Percentiles rank a stretch among this genome's conserved stretches.
These are phyloP conservation scores for Urocyon cinereoargenteus DNA, from an alignment of 2,797 vertebrate species.

Conservation along the genomic window DNA sequence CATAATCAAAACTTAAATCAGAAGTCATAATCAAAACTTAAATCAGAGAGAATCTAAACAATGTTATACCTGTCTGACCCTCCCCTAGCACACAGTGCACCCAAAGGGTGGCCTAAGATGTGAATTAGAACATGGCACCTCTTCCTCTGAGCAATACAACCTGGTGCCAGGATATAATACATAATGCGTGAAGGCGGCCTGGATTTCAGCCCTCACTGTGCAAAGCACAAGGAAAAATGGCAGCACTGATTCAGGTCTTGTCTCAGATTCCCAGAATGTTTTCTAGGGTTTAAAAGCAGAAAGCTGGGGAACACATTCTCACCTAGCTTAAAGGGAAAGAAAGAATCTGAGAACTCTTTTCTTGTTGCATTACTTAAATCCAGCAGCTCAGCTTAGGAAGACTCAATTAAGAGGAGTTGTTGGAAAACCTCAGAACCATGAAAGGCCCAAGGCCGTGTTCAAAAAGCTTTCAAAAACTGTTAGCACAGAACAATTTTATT, in stretches of 20 bases:
- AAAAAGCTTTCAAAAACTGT: slow-evolving; percentile 71
- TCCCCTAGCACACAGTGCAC: not conserved
- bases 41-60: not conserved
- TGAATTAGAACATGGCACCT: not conserved
- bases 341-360: not conserved
- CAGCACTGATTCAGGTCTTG: not conserved
- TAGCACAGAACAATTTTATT: slow-evolving; percentile 58
- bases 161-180: not conserved
- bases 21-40: not conserved
- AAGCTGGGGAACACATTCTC: not conserved
- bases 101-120: not conserved
- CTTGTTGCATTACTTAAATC: slow-evolving; percentile 48
- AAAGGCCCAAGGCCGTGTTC: slow-evolving; percentile 65
- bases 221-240: not conserved
- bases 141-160: not conserved
- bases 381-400: slow-evolving; percentile 56
- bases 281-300: not conserved
- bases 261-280: not conserved
- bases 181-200: not conserved
- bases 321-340: not conserved
- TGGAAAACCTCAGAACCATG: slow-evolving; percentile 71
- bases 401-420: slow-evolving; percentile 66
- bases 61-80: not conserved
- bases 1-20: not conserved
- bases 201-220: not conserved